phyloP scores from a whole-genome alignment of 1,140 invertebrate species.

The Trichoplusia ni region DNA sequence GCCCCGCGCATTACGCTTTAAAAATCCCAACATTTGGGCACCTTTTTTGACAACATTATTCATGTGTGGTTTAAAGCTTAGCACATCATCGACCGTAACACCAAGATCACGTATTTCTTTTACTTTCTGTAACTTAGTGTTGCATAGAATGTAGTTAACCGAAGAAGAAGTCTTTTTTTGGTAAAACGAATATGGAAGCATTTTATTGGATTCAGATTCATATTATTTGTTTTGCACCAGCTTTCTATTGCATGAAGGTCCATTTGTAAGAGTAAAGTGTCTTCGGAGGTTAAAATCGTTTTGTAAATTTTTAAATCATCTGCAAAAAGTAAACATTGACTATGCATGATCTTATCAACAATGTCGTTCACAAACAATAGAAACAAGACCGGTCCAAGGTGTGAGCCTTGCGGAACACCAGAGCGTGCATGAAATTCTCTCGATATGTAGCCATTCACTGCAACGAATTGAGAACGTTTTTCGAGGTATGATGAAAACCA shows the following conservation, averaged over 20 bases:
- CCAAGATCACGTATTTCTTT: too few relatives aligned
- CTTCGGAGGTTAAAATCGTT: conserved; percentile 15
- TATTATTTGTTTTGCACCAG: conserved; percentile 27
- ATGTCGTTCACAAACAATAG: conserved; percentile 53
- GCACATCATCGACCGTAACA: too few relatives aligned
- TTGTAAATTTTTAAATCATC: conserved; percentile 42
- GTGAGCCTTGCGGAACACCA: conserved; percentile 55
- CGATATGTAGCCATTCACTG: not conserved
- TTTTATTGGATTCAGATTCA: conserved; percentile 6
- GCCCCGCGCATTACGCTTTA: too few relatives aligned
- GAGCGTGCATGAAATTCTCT: conserved; percentile 21
- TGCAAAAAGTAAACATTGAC: conserved; percentile 34
- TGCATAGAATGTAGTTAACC: too few relatives aligned
- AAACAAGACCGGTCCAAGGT: conserved; percentile 55
- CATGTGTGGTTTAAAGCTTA: too few relatives aligned
- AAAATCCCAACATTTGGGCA: too few relatives aligned
- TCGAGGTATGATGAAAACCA: not conserved
- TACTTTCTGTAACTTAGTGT: too few relatives aligned
- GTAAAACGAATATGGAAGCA: conserved; percentile 18
- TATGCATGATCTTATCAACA: conserved; percentile 18
- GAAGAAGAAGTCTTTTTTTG: not conserved
- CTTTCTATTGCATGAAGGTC: conserved; percentile 15
- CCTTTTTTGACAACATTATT: too few relatives aligned
- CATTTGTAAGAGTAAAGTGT: conserved; percentile 23
- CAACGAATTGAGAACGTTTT: not conserved